phyloP scores from a whole-genome alignment of 2,113 vertebrate species.

The Mormoops blainvillei region DNA sequence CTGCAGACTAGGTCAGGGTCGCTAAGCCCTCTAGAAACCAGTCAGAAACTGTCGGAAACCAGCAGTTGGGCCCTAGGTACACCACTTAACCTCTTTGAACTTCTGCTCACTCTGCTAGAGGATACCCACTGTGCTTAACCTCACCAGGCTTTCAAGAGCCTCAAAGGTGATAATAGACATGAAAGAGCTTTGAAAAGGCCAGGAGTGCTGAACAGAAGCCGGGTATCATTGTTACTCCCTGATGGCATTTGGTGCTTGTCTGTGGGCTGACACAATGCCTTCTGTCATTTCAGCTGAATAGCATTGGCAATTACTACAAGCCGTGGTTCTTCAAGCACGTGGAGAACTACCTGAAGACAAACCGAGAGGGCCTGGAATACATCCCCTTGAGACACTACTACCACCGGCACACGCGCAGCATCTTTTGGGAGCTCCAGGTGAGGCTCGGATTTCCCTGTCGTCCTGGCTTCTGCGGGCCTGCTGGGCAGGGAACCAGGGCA shows the following conservation, averaged over 20 bases:
- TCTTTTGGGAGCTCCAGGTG: slow-evolving; percentile 99
- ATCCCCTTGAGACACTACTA: slow-evolving; percentile 97
- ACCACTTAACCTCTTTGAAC: background rate
- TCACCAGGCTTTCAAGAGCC: background rate
- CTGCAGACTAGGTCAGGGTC: background rate
- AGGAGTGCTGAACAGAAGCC: background rate
- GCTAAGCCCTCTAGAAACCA: background rate
- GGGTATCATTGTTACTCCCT: background rate
- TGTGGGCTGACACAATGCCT: background rate
- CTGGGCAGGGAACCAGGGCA: background rate
- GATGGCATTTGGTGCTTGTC: background rate
- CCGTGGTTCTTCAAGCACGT: slow-evolving; percentile 99
- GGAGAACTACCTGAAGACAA: slow-evolving; percentile 86
- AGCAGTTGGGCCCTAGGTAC: background rate
- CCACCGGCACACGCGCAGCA: slow-evolving; percentile 96
- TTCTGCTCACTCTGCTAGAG: background rate
- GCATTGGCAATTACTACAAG: slow-evolving; percentile 94
- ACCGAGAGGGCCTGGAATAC: slow-evolving; percentile 86
- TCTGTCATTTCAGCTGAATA: slow-evolving; percentile 86
- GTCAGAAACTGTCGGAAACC: background rate
- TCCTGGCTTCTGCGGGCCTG: background rate
- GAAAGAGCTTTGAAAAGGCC: slow-evolving; percentile 29
- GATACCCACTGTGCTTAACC: background rate
- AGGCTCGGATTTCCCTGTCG: background rate
- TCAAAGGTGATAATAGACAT: background rate